Evolutionary conservation across 2,888 invertebrate genomes (phyloP), one percentile per base, ranked within the genome.

Genomic region (Lymantria monacha): DNA sequence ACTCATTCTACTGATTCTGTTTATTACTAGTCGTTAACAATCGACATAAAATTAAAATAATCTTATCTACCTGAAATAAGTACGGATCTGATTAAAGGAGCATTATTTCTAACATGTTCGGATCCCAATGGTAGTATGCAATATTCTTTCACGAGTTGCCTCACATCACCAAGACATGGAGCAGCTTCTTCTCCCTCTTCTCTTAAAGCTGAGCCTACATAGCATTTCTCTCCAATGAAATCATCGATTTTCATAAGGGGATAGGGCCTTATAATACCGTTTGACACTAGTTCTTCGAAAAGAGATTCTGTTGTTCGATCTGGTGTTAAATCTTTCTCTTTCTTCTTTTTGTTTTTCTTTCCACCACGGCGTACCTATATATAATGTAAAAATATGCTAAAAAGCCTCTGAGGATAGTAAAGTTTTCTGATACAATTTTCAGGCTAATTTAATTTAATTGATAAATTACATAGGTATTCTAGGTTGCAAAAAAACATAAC

Each of bases 241-340:
- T 95, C 94, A 9, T 92, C 88, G 30, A 97, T 89, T 37, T 89
- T 91, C 0, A 93, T 88, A 57, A 94, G 89, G 0, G 95, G 95
- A 72, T 95, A 95, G 53, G 95, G 94, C 66, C 94, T 95, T 53
- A 98, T 97, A 14, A 99, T 97, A 0, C 98, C 97, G 82, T 98
- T 97, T 0, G 95, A 94, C 0, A 98, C 94, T 12, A 99, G 86
- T 83, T 99, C 98, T 83, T 98, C 98, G 75, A 97, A 97, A 3
- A 99, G 87, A 0, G 97, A 98, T 79, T 97, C 97, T 0, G 95
- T 95, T 0, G 96, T 96, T 77, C 98, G 93, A 75, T 98, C 98
- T 0, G 96, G 96, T 0, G 98, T 98, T 46, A 98, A 88, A 86
- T 98, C 98, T 81, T 98, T 98, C 74, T 98, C 97, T 81, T 97